Conservation (phyloP, 2,888 invertebrate genomes). For the Criorhina ranunculi region DNA sequence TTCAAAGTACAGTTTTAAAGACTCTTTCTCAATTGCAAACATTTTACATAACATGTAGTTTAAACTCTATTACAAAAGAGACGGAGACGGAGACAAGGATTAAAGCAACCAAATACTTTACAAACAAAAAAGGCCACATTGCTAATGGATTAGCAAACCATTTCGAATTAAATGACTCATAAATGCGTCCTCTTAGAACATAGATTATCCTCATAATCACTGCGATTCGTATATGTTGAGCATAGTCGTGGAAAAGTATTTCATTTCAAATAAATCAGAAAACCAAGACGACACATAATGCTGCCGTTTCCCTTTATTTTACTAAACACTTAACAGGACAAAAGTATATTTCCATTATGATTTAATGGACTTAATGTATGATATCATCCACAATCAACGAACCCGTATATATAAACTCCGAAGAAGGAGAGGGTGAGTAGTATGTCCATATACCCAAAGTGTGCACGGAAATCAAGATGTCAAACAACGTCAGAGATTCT, state of each 20-base stretch:
- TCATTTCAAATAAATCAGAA: slow-evolving; percentile 46
- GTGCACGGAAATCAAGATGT: slow-evolving; percentile 46
- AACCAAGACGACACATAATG: slow-evolving; percentile 28
- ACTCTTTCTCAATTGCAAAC: too few relatives aligned
- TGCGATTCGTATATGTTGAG: too few relatives aligned
- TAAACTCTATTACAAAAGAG: too few relatives aligned
- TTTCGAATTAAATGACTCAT: slow-evolving; percentile 2
- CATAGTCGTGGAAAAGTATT: background rate
- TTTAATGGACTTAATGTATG: slow-evolving; percentile 27
- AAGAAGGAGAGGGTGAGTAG: slow-evolving; percentile 13
- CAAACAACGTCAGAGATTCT: slow-evolving; percentile 34
- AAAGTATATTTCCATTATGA: slow-evolving; percentile 43
- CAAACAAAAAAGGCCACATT: background rate
- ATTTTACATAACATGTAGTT: too few relatives aligned
- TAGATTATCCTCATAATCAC: slow-evolving; percentile 2
- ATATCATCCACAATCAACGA: background rate
- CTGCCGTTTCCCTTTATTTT: slow-evolving; percentile 28
- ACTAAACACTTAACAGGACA: slow-evolving; percentile 18
- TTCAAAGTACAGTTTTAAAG: too few relatives aligned
- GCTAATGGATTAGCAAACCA: background rate
- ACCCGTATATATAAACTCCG: slow-evolving; percentile 3
- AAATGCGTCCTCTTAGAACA: background rate
- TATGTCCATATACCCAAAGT: slow-evolving; percentile 17
- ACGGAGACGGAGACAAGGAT: too few relatives aligned
- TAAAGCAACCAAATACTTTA: too few relatives aligned